Conservation (phyloP, 1,140 invertebrate species). For the Archegozetes longisetosus region DNA sequence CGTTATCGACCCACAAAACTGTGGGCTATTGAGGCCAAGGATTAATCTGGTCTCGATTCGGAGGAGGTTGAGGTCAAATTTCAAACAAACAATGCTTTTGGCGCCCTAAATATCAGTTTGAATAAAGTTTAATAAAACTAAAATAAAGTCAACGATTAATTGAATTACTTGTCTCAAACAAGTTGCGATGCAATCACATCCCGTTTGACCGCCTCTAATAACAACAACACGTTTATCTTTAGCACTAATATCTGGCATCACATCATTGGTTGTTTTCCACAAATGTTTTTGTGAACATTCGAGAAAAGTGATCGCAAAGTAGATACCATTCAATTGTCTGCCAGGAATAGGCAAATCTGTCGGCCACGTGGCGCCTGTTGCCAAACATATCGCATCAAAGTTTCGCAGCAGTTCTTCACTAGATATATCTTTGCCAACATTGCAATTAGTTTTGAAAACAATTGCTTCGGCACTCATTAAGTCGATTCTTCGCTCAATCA, state of each 20-base stretch:
- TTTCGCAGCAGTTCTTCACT: conserved; percentile 50
- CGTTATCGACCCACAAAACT: conserved; percentile 93
- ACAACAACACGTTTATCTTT: conserved; percentile 90
- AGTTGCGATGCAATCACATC: conserved; percentile 97
- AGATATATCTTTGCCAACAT: conserved; percentile 80
- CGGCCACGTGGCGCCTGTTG: conserved; percentile 89
- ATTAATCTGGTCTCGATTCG: conserved; percentile 60
- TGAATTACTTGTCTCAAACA: conserved; percentile 67
- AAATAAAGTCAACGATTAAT: background rate
- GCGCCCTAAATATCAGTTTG: conserved; percentile 46
- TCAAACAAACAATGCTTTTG: conserved; percentile 94
- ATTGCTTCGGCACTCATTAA: conserved; percentile 81
- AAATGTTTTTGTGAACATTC: conserved; percentile 95
- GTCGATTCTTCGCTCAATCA: conserved; percentile 69
- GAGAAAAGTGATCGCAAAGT: conserved; percentile 95
- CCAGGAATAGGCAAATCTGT: conserved; percentile 58
- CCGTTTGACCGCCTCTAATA: conserved; percentile 97
- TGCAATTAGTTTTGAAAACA: conserved; percentile 66
- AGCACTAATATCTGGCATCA: conserved; percentile 43
- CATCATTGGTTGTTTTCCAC: conserved; percentile 29
- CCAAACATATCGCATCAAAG: conserved; percentile 75
- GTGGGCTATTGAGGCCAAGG: conserved; percentile 97
- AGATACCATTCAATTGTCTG: conserved; percentile 69
- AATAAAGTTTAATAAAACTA: background rate
- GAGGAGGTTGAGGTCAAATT: conserved; percentile 81